A percentile compares a stretch with the other conserved stretches of the same genome.
Evolutionary conservation across 2,797 vertebrate genomes (phyloP).

Genomic region (Eptatretus atami): DNA sequence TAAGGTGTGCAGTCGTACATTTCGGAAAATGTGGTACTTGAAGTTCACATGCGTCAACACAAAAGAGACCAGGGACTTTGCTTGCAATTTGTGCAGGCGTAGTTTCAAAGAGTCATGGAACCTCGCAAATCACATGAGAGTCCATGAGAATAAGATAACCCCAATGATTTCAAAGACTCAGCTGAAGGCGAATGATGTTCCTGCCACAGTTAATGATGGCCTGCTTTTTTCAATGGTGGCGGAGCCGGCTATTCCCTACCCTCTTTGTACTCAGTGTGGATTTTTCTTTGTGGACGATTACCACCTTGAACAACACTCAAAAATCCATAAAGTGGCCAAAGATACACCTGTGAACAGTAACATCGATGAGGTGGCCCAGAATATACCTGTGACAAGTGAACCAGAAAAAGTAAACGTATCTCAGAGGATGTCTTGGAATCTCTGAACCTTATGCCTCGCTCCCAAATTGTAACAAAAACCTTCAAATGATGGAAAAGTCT

Average conservation of each 20-base stretch:
- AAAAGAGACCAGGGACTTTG: background rate
- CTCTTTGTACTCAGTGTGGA: background rate
- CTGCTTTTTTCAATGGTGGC: background rate
- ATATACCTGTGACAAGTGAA: no score
- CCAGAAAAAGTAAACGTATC: no score
- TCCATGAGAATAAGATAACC: background rate
- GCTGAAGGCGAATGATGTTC: background rate
- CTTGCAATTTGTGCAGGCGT: background rate
- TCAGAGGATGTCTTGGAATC: no score
- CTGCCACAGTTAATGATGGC: slow-evolving; percentile 2
- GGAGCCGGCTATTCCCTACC: background rate
- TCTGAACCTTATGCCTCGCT: no score
- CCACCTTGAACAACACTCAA: no score
- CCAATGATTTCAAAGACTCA: background rate
- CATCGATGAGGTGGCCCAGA: no score
- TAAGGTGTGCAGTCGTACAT: background rate
- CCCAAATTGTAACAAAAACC: no score
- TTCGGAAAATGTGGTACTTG: background rate
- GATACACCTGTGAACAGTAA: no score
- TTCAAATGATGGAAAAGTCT: no score
- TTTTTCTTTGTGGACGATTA: background rate
- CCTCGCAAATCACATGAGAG: background rate
- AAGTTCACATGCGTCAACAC: slow-evolving; percentile 1
- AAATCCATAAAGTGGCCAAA: no score
- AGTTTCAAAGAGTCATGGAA: slow-evolving; percentile 2